Conservation (phyloP, 2,888 invertebrate genomes). For the Epinotia nisella region DNA sequence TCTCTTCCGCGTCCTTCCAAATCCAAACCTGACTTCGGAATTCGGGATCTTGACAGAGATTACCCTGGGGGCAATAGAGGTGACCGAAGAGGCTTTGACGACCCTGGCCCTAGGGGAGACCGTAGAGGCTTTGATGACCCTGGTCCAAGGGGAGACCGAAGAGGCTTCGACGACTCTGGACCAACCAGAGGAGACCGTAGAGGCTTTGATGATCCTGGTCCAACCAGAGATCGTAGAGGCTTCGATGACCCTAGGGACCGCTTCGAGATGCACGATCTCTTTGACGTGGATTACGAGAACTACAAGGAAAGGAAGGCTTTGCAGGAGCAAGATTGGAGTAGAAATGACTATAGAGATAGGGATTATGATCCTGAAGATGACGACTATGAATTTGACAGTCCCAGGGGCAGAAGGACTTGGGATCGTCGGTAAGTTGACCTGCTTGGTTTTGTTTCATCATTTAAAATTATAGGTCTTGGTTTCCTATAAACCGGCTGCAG, state of each 20-base stretch:
- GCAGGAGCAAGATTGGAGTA: conserved; percentile 58
- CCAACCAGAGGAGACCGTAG: conserved; percentile 49
- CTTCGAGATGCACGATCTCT: conserved; percentile 76
- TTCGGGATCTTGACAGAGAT: conserved; percentile 66
- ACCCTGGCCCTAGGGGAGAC: conserved; percentile 45
- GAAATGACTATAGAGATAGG: conserved; percentile 61
- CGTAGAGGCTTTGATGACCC: conserved; percentile 59
- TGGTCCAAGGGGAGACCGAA: conserved; percentile 54
- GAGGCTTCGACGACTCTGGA: conserved; percentile 57
- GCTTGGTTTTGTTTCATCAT: not conserved
- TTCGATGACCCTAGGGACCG: conserved; percentile 64
- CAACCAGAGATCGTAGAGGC: conserved; percentile 58
- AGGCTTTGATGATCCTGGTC: conserved; percentile 53
- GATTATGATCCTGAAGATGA: conserved; percentile 79
- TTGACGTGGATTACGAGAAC: conserved; percentile 77
- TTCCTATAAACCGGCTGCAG: too few species aligned
- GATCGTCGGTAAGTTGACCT: conserved; percentile 57
- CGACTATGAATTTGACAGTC: conserved; percentile 72
- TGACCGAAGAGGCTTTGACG: conserved; percentile 58
- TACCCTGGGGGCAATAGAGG: conserved; percentile 45
- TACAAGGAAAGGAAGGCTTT: conserved; percentile 79
- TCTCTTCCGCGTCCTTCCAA: conserved; percentile 73
- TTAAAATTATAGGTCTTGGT: not conserved
- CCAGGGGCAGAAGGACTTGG: conserved; percentile 58
- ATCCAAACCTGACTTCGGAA: conserved; percentile 66